phyloP scores from a whole-genome alignment of 2,888 invertebrate genomes.

The Drosophila dives region DNA sequence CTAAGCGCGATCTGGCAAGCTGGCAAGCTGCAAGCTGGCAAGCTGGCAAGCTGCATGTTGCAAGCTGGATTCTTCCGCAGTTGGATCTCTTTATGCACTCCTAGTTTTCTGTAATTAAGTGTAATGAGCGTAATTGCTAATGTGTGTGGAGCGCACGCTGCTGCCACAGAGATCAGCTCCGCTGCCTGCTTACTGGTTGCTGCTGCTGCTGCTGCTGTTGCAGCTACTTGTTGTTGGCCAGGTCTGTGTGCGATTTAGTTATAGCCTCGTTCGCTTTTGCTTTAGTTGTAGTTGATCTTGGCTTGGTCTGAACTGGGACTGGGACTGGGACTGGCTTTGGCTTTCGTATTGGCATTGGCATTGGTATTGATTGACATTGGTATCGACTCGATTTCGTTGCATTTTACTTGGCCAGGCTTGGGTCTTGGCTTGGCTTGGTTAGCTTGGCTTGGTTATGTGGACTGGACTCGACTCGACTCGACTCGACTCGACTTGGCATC shows the following conservation, averaged over 20 bases:
- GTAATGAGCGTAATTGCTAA: slow-evolving; percentile 84
- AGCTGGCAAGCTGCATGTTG: neutral
- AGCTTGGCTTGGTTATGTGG: neutral
- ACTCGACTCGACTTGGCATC: slow-evolving; percentile 22
- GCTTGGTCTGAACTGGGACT: slow-evolving; percentile 17
- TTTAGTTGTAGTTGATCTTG: slow-evolving; percentile 43
- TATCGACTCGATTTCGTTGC: slow-evolving; percentile 56
- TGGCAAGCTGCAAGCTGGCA: neutral
- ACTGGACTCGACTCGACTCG: neutral
- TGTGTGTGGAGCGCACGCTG: slow-evolving; percentile 69
- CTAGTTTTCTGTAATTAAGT: slow-evolving; percentile 83
- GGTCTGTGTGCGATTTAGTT: slow-evolving; percentile 50
- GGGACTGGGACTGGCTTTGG: slow-evolving; percentile 18
- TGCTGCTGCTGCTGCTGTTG: slow-evolving; percentile 8
- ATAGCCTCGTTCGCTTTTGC: slow-evolving; percentile 51
- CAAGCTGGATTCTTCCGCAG: slow-evolving; percentile 50
- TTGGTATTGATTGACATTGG: slow-evolving; percentile 30
- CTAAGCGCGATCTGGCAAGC: slow-evolving; percentile 15
- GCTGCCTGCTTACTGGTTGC: slow-evolving; percentile 24
- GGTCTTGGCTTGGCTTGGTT: neutral
- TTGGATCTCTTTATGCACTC: slow-evolving; percentile 81
- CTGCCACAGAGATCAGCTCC: slow-evolving; percentile 36
- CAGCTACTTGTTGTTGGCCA: slow-evolving; percentile 20
- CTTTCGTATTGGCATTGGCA: slow-evolving; percentile 9
- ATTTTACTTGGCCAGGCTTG: slow-evolving; percentile 14